Evolutionary conservation across 1,140 invertebrate species (phyloP).

Genomic region (Drosophila murphyi): DNA sequence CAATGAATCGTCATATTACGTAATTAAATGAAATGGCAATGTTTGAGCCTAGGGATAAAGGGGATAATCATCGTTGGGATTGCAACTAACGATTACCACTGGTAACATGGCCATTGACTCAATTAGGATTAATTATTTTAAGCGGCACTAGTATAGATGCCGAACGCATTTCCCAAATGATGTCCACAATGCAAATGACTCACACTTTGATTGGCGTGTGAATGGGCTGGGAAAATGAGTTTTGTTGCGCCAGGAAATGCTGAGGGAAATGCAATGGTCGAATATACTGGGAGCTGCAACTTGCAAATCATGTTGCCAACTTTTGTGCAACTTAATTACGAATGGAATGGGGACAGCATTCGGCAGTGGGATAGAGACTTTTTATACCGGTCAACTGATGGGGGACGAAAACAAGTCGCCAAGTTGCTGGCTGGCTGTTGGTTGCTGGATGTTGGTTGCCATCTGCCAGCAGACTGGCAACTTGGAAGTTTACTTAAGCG

Average conservation of each 20-base stretch:
- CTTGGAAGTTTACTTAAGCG: slow-evolving; percentile 52
- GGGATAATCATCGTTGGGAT: not conserved
- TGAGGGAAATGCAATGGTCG: slow-evolving; percentile 1
- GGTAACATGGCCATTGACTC: slow-evolving; percentile 61
- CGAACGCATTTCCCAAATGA: not conserved
- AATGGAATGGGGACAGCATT: slow-evolving; percentile 3
- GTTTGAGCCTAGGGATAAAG: too few relatives aligned
- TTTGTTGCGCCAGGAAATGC: too few relatives aligned
- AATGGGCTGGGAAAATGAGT: not conserved
- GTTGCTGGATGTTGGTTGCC: slow-evolving; percentile 3
- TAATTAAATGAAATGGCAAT: too few relatives aligned
- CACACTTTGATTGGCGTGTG: slow-evolving; percentile 22
- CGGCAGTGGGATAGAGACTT: slow-evolving; percentile 5
- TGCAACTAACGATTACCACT: not conserved
- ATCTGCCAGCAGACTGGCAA: slow-evolving; percentile 32
- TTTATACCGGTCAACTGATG: slow-evolving; percentile 18
- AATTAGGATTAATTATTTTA: slow-evolving; percentile 80
- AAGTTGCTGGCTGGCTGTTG: not conserved
- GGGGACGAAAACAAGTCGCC: not conserved
- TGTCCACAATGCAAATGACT: slow-evolving; percentile 29
- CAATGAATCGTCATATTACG: too few relatives aligned
- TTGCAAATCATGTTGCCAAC: slow-evolving; percentile 65
- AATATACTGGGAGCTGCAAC: slow-evolving; percentile 45
- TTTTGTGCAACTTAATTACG: slow-evolving; percentile 73
- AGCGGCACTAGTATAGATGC: slow-evolving; percentile 52